Percentiles rank a stretch among this genome's conserved stretches.
Conservation (phyloP, 2,113 vertebrate genomes). For the Gasterosteus nipponicus region DNA sequence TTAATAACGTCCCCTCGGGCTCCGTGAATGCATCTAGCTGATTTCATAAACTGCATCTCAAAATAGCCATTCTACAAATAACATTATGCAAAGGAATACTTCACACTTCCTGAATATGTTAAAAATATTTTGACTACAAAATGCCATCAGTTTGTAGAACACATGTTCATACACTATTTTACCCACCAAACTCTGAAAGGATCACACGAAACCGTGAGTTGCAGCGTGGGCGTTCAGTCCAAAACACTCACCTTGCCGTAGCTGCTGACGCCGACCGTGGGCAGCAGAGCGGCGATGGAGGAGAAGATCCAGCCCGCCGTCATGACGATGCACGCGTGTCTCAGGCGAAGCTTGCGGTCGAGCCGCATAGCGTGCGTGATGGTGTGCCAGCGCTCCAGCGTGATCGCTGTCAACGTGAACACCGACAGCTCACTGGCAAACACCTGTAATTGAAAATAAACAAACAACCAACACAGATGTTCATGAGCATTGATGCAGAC, state of each 20-base stretch:
- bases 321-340: slow-evolving; percentile 89
- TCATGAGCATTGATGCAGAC: background rate
- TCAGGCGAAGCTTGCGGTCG: slow-evolving; percentile 87
- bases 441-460: slow-evolving; percentile 69
- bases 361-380: slow-evolving; percentile 95
- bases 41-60: background rate
- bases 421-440: slow-evolving; percentile 96
- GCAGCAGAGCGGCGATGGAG: slow-evolving; percentile 85
- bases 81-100: background rate
- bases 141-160: background rate
- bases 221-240: background rate
- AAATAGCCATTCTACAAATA: background rate
- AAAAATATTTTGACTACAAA: background rate
- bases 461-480: background rate
- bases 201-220: background rate
- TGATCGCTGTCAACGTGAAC: slow-evolving; percentile 92
- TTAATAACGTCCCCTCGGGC: background rate
- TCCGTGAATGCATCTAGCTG: background rate
- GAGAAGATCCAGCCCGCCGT: slow-evolving; percentile 90
- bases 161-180: background rate
- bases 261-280: slow-evolving; percentile 91
- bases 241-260: slow-evolving; percentile 86
- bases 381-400: slow-evolving; percentile 96
- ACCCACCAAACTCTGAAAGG: background rate
- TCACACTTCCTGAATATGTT: background rate